A percentile compares a stretch with the other conserved stretches of the same genome.
Conservation (phyloP, 2,113 vertebrate genomes). For the Macaca fascicularis region DNA sequence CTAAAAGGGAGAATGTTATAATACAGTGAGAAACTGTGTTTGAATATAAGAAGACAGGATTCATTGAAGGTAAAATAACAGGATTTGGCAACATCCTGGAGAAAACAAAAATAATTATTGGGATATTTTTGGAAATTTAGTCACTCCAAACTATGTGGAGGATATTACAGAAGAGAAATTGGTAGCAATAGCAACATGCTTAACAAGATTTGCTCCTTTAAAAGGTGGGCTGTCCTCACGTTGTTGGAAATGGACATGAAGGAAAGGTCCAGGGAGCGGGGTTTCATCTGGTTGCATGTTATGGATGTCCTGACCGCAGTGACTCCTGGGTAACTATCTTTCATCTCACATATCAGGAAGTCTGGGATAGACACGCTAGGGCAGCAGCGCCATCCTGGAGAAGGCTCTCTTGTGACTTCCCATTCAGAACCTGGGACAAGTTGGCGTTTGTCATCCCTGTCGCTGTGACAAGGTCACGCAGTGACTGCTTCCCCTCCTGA, state of each 20-base stretch:
- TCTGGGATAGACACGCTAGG: not conserved
- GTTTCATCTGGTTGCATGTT: not conserved
- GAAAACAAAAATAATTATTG: not conserved
- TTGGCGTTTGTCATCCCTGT: no score
- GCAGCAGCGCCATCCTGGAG: rapidly evolving
- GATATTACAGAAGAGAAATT: not conserved
- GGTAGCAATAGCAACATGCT: not conserved
- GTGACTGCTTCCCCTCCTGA: not conserved
- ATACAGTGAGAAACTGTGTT: not conserved
- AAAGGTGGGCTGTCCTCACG: rapidly evolving
- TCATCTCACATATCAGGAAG: no score
- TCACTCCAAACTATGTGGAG: not conserved
- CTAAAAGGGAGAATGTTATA: no score
- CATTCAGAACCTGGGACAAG: rapidly evolving
- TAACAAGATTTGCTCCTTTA: not conserved
- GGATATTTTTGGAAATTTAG: not conserved
- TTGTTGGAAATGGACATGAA: not conserved
- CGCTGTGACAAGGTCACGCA: no score
- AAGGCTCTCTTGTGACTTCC: not conserved
- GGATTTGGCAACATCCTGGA: not conserved
- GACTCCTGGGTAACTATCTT: no score
- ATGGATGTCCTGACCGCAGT: no score
- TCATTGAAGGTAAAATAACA: not conserved
- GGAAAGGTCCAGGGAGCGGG: no score
- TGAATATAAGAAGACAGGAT: not conserved